Evolutionary conservation across 2,113 vertebrate genomes (phyloP), one percentile per base, ranked within the genome.

Genomic region (Hippocampus abdominalis): DNA sequence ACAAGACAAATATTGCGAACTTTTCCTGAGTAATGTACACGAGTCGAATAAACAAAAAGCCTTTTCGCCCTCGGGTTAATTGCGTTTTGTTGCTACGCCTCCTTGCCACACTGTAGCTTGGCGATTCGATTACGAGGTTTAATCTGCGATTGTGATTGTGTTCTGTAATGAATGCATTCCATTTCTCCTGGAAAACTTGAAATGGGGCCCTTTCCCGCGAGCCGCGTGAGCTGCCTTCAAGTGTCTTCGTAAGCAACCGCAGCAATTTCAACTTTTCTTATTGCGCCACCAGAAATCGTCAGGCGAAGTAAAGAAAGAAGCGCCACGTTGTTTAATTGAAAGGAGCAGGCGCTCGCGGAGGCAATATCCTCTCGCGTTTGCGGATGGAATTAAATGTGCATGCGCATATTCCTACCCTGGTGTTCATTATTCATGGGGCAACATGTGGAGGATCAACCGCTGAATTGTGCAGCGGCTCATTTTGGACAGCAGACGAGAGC

Each of bases 181-280:
- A 46, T 46, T 70, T 65, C 68, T 68, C 32, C 65, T 44, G 57
- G 68, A 73, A 70, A 75, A 79, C 73, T 60, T 36, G 76, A 73
- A 71, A 3, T 3, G 10, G 10, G 42, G 42, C 42, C 48, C 48
- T 68, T 70, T 69, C 68, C 39, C 70, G 23, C 64, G 66, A 63
- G 59, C 51, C 62, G 70, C 29, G 64, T 61, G 51, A 44, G 69
- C 75, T 75, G 66, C 73, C 69, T 76, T 46, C 62, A 23, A 21
- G 44, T 70, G 65, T 68, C 56, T 70, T 76, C 53, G 68, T 69
- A 62, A 62, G 64, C 73, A 39, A 65, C 16, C 39, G 61, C 21
- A 71, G 61, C 69, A 64, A 72, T 73, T 68, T 46, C 29, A 57
- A 64, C 61, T 53, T 69, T 40, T 75, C 23, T 64, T 56, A 66